Evolutionary conservation across 2,797 vertebrate species (phyloP).

Genomic region (Crocidura indochinensis): DNA sequence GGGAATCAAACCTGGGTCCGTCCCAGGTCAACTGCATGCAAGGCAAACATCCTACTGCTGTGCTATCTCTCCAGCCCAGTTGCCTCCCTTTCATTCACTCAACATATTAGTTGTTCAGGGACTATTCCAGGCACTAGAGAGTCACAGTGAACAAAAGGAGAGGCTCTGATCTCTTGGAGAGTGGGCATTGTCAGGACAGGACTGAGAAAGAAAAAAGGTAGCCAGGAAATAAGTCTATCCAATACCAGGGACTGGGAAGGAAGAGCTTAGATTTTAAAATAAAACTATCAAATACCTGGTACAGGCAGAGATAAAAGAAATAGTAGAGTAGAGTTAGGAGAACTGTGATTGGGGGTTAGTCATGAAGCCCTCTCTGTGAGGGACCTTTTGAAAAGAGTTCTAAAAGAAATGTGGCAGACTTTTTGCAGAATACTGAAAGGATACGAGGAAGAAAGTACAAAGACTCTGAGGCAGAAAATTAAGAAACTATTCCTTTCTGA

Average conservation of each 20-base stretch:
- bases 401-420: not conserved
- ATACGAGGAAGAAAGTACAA: not conserved
- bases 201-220: not conserved
- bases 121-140: not conserved
- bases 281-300: not conserved
- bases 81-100: not conserved
- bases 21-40: no score
- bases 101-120: not conserved
- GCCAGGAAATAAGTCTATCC: not conserved
- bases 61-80: no score
- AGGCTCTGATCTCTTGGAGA: not conserved
- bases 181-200: not conserved
- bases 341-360: not conserved
- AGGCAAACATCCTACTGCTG: no score
- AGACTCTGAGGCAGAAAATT: not conserved
- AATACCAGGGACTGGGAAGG: no score
- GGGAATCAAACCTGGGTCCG: no score
- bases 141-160: not conserved
- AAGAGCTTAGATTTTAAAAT: not conserved
- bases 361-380: not conserved
- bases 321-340: not conserved
- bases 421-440: constrained; percentile 1
- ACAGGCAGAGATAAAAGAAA: not conserved
- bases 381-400: not conserved
- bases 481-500: not conserved